A percentile compares a stretch with the other conserved stretches of the same genome.
phyloP scores from a whole-genome alignment of 1,140 invertebrate species.

The Neocloeon triangulifer region DNA sequence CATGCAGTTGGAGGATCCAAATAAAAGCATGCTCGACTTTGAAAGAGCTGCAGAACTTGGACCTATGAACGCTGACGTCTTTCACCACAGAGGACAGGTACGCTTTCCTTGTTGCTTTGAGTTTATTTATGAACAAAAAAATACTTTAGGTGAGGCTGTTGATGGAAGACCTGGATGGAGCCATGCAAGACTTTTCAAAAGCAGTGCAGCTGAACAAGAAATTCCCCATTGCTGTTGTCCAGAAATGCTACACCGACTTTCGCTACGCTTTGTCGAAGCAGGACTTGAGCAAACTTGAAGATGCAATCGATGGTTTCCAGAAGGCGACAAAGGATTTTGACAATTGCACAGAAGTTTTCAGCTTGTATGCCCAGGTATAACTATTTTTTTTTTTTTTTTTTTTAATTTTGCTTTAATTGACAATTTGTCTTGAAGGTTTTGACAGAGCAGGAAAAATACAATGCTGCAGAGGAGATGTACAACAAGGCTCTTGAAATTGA shows the following conservation, averaged over 20 bases:
- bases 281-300: conserved; percentile 34
- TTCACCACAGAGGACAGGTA: conserved; percentile 53
- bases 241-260: conserved; percentile 72
- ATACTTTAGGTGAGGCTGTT: conserved; percentile 47
- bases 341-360: conserved; percentile 60
- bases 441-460: conserved; percentile 57
- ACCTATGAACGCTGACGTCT: conserved; percentile 63
- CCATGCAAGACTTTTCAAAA: conserved; percentile 59
- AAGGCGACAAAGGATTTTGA: conserved; percentile 55
- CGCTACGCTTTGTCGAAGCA: conserved; percentile 30
- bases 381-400: conserved; percentile 9
- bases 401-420: conserved; percentile 1
- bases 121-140: not conserved
- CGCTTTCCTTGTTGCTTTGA: conserved; percentile 2
- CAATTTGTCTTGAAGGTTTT: conserved; percentile 25
- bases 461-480: conserved; percentile 60
- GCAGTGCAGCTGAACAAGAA: conserved; percentile 58
- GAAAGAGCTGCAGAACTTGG: conserved; percentile 46
- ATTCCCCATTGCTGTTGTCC: conserved; percentile 62
- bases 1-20: conserved; percentile 51
- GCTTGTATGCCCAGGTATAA: conserved; percentile 48
- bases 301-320: conserved; percentile 56
- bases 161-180: conserved; percentile 53
- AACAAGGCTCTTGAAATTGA: conserved; percentile 58
- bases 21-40: conserved; percentile 56